Base-by-base conservation (phyloP, 2,888 invertebrate species). In the Stramonita haemastoma region DNA sequence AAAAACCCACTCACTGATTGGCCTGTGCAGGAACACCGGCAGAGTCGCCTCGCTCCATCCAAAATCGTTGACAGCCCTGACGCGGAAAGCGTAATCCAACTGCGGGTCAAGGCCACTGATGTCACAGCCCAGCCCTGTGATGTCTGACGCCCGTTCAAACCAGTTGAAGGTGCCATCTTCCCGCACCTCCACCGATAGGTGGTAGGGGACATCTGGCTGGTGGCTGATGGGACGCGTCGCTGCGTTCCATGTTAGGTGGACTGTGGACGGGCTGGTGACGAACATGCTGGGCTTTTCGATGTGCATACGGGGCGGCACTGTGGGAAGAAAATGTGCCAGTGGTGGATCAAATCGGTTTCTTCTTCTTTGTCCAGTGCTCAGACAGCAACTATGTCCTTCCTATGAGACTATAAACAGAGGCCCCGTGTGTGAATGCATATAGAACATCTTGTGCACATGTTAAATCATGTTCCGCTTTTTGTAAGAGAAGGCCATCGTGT, bases 31-130 rank as follows among this genome's bases (percentile, higher is more conserved):
- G 83, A 93, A 94, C 13, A 93, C 93, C 57, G 94, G 94, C 22
- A 94, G 92, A 84, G 94, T 93, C 0, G 94, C 93, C 87, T 95
- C 95, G 96, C 98, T 98, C 92, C 98, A 97, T 84, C 99, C 99
- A 96, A 98, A 98, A 96, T 98, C 98, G 96, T 99, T 99, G 96
- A 99, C 98, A 6, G 99, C 99, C 57, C 99, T 97, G 70, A 99
- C 97, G 91, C 99, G 97, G 97, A 99, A 99, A 96, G 98, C 98
- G 96, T 99, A 99, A 96, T 99, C 99, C 92, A 98, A 97, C 96
- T 98, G 98, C 0, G 99, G 98, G 95, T 98, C 98, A 91, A 99
- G 94, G 66, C 94, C 93, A 66, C 91, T 93, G 81, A 95, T 92
- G 6, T 91, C 91, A 88, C 93, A 93, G 66, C 92, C 93, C 66